These are phyloP conservation scores for Sycophila sp. DNA, from an alignment of 1,140 invertebrate species.

Conservation along the genomic window DNA sequence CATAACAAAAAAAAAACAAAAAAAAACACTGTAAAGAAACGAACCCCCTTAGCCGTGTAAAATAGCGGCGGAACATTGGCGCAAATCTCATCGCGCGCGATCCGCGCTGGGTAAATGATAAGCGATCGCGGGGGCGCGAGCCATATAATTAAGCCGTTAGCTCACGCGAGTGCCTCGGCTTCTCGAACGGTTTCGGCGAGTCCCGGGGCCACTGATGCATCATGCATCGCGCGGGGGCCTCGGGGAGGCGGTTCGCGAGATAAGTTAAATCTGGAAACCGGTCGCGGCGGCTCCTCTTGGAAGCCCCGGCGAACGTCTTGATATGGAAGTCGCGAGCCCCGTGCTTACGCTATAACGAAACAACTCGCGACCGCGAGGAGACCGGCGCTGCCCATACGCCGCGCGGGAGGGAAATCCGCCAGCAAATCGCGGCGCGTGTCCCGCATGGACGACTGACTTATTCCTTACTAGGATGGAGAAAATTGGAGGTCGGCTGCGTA, in stretches of 20 bases:
- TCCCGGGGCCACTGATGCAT: neutral
- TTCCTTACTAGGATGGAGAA: too few species aligned
- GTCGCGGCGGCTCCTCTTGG: slow-evolving; percentile 9
- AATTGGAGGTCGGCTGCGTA: too few species aligned
- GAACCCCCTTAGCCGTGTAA: too few species aligned
- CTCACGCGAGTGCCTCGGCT: neutral
- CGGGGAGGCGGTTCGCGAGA: neutral
- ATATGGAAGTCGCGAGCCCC: slow-evolving; percentile 15
- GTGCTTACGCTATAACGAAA: neutral
- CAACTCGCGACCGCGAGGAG: too few species aligned
- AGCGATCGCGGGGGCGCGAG: neutral
- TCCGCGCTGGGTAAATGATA: neutral
- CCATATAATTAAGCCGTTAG: slow-evolving; percentile 15
- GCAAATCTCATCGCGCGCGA: neutral
- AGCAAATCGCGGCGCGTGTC: neutral
- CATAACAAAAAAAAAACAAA: too few species aligned
- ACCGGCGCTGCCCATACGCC: too few species aligned
- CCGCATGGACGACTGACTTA: too few species aligned
- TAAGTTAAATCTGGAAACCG: slow-evolving; percentile 9
- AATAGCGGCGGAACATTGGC: too few species aligned
- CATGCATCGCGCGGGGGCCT: neutral
- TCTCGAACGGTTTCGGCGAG: too few species aligned
- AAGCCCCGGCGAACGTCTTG: slow-evolving; percentile 8
- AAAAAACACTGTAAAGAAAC: too few species aligned
- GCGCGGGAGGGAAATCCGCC: neutral